Evolutionary conservation across 2,888 invertebrate genomes (phyloP).

Genomic region (Neria commutata): DNA sequence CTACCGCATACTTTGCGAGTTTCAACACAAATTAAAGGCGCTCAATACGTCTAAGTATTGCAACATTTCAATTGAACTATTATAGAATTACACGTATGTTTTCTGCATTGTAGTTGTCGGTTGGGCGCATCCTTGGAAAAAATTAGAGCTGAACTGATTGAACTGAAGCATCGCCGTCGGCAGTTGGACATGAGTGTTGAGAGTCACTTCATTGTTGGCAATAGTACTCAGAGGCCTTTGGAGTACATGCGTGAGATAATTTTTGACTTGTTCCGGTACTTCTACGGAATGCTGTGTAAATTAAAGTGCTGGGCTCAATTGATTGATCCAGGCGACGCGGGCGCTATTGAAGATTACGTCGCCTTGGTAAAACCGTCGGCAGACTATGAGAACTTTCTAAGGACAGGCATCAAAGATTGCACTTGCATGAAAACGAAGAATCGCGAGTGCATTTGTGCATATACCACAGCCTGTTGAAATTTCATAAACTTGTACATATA

Average conservation of each 20-base stretch:
- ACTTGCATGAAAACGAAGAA: constrained; percentile 44
- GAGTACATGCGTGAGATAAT: constrained; percentile 32
- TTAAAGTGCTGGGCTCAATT: constrained; percentile 45
- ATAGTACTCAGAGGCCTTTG: constrained; percentile 24
- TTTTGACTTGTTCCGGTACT: constrained; percentile 41
- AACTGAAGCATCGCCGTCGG: constrained; percentile 32
- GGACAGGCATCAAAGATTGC: constrained; percentile 35
- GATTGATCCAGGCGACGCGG: constrained; percentile 41
- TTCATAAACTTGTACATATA: too few relatives aligned
- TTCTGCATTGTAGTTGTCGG: constrained; percentile 26
- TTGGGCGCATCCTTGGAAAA: constrained; percentile 25
- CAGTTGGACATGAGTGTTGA: constrained; percentile 39
- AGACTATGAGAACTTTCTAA: constrained; percentile 36
- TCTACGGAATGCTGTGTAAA: constrained; percentile 36
- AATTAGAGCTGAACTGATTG: constrained; percentile 30
- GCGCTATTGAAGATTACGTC: constrained; percentile 45
- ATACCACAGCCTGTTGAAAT: too few relatives aligned
- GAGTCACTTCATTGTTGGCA: constrained; percentile 38
- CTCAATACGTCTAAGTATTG: constrained; percentile 46
- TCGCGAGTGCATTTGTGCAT: constrained; percentile 36
- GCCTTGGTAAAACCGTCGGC: constrained; percentile 29
- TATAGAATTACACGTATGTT: not conserved
- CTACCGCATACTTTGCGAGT: constrained; percentile 35
- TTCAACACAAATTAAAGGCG: constrained; percentile 35
- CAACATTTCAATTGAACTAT: not conserved